Percentiles rank a stretch among this genome's conserved stretches.
Evolutionary conservation across 2,113 vertebrate genomes (phyloP).

Genomic region (Equus quagga): DNA sequence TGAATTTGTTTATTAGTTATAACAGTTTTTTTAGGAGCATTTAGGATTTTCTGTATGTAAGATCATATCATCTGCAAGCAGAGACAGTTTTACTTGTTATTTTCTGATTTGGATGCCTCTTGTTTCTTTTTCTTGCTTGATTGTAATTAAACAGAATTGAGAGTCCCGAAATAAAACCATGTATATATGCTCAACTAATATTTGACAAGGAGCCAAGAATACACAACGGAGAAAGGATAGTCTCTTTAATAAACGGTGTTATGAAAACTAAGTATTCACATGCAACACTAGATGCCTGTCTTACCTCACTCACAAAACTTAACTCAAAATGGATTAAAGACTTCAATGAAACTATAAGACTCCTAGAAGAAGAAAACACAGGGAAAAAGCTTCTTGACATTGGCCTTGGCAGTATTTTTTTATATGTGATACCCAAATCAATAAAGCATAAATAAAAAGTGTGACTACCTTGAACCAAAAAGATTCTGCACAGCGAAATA

Average conservation of each 20-base stretch:
- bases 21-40: too few species aligned
- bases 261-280: not conserved
- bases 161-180: not conserved
- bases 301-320: not conserved
- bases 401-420: not conserved
- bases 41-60: too few species aligned
- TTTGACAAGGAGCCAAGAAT: not conserved
- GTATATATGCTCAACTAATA: too few species aligned
- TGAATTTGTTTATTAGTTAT: too few species aligned
- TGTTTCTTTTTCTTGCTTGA: not conserved
- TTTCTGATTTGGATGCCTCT: not conserved
- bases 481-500: not conserved
- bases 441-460: not conserved
- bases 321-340: not conserved
- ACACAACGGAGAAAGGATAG: not conserved
- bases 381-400: not conserved
- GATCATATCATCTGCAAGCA: not conserved
- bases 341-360: not conserved
- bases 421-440: not conserved
- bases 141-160: not conserved
- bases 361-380: not conserved
- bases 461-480: not conserved
- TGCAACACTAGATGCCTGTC: not conserved
- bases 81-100: not conserved
- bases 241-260: not conserved